phyloP scores from a whole-genome alignment of 2,888 invertebrate genomes.

The Sarcophaga rosellei region DNA sequence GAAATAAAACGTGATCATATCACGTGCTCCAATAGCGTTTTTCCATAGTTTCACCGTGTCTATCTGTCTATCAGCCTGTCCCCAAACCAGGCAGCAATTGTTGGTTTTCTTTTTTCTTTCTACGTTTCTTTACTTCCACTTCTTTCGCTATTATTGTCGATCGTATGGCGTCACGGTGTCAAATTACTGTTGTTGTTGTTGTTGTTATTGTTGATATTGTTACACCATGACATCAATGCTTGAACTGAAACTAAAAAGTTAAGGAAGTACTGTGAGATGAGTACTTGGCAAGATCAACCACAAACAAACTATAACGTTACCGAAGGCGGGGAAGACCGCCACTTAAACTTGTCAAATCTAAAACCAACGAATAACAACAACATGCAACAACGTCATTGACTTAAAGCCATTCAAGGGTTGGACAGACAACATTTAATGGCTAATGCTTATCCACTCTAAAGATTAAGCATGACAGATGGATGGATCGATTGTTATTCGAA shows the following conservation, averaged over 20 bases:
- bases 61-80: neutral
- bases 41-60: neutral
- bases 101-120: neutral
- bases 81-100: neutral
- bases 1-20: constrained; percentile 62
- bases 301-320: constrained; percentile 1
- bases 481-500: neutral
- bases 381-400: no score
- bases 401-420: neutral
- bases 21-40: constrained; percentile 57
- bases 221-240: constrained; percentile 40
- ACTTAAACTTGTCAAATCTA: no score
- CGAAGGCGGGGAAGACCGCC: neutral
- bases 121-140: neutral
- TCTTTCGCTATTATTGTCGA: neutral
- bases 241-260: constrained; percentile 7
- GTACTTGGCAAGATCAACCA: constrained; percentile 33
- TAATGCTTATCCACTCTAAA: no score
- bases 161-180: constrained; percentile 64
- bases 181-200: constrained; percentile 48
- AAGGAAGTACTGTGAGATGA: constrained; percentile 41
- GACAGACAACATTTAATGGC: neutral
- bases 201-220: neutral
- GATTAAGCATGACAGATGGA: neutral
- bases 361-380: no score